Percentiles rank a stretch among this genome's conserved stretches.
These are phyloP conservation scores for Nasonia oneida DNA, from an alignment of 2,888 invertebrate species.

Conservation along the genomic window DNA sequence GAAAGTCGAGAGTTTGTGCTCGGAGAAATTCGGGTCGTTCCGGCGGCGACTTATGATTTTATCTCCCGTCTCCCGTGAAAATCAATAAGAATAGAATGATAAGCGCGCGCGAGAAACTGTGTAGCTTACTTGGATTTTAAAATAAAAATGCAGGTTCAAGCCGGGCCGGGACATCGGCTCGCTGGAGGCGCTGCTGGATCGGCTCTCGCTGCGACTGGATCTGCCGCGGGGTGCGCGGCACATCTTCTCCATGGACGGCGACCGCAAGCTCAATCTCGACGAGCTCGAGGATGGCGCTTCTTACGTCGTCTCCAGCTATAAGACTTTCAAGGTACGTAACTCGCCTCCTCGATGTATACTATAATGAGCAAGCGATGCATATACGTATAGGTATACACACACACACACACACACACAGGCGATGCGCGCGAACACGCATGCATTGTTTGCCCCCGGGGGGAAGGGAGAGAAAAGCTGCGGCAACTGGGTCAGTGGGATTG, in stretches of 20 bases:
- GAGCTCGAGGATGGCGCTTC: slow-evolving; percentile 94
- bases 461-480: neutral
- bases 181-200: slow-evolving; percentile 91
- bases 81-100: slow-evolving; percentile 12
- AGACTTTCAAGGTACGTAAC: slow-evolving; percentile 89
- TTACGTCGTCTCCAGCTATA: slow-evolving; percentile 95
- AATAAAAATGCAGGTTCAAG: slow-evolving; percentile 82
- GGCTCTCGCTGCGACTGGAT: slow-evolving; percentile 92
- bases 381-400: neutral
- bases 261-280: slow-evolving; percentile 90
- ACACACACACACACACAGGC: no score
- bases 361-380: neutral
- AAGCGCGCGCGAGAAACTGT: neutral
- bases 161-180: slow-evolving; percentile 93
- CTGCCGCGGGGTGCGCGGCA: slow-evolving; percentile 93
- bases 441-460: neutral
- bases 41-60: neutral
- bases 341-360: neutral
- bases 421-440: neutral
- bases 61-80: neutral
- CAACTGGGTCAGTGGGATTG: slow-evolving; percentile 46
- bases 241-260: slow-evolving; percentile 95
- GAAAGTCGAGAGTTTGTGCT: neutral
- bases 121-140: neutral
- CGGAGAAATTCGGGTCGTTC: slow-evolving; percentile 14